These are phyloP conservation scores for Hypocryptadius cinnamomeus DNA, from an alignment of 2,113 vertebrate genomes.

Conservation along the genomic window DNA sequence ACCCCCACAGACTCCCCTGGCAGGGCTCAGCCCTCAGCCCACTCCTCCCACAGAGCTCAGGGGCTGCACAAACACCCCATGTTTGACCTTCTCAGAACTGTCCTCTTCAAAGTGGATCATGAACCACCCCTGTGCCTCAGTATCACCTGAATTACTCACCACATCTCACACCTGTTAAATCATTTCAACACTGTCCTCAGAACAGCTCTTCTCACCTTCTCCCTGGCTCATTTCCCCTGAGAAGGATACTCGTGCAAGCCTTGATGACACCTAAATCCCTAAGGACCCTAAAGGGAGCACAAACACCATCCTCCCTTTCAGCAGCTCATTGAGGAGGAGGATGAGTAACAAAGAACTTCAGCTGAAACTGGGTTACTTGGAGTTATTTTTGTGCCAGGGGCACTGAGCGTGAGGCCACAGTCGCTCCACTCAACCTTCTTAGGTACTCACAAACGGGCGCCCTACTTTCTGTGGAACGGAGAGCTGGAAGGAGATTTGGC, in stretches of 20 bases:
- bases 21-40: background rate
- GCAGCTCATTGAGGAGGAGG: background rate
- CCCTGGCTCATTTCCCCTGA: background rate
- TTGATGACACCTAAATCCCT: background rate
- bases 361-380: background rate
- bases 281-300: background rate
- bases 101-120: background rate
- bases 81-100: background rate
- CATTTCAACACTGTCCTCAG: background rate
- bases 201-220: background rate
- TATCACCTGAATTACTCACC: background rate
- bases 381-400: background rate
- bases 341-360: background rate
- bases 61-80: background rate
- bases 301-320: background rate
- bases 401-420: background rate
- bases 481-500: background rate
- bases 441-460: rapidly evolving
- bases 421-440: background rate
- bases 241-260: background rate
- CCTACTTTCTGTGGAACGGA: background rate
- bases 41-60: background rate
- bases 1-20: too few relatives aligned
- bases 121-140: background rate
- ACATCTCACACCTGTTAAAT: background rate